Percentiles rank a stretch among this genome's conserved stretches.
These are phyloP conservation scores for Sanderia malayensis DNA, from an alignment of 30 jellyfish, hydroid and myxozoan genomes.

Conservation along the genomic window DNA sequence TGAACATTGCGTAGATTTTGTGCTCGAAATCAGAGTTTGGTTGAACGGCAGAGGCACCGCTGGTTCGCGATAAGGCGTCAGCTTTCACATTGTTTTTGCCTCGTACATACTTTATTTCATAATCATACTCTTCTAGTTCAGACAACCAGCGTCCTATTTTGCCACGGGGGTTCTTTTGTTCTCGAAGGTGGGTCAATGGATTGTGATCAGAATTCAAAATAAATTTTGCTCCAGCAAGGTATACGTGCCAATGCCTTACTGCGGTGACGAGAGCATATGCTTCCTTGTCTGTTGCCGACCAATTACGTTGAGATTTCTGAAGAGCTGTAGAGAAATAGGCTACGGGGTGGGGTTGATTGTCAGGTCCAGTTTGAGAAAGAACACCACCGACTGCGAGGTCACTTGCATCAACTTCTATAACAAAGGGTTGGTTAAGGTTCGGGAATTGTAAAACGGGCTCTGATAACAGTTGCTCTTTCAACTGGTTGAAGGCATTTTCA, in stretches of 20 bases:
- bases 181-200: constrained; percentile 17
- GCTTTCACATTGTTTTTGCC: constrained; percentile 20
- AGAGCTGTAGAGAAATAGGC: constrained; percentile 7
- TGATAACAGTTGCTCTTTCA: not conserved
- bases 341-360: constrained; percentile 6
- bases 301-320: not conserved
- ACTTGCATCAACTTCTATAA: constrained; percentile 18
- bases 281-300: constrained; percentile 32
- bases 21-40: constrained; percentile 3
- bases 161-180: constrained; percentile 27
- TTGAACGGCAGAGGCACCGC: constrained; percentile 5
- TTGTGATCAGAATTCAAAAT: constrained; percentile 19
- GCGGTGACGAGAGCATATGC: constrained; percentile 20
- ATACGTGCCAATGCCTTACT: constrained; percentile 33
- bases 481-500: constrained; percentile 3
- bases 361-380: constrained; percentile 4
- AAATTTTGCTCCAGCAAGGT: constrained; percentile 23
- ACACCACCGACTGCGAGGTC: constrained; percentile 23
- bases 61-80: constrained; percentile 21
- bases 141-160: constrained; percentile 25
- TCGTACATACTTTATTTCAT: constrained; percentile 4
- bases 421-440: constrained; percentile 15
- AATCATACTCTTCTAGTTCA: constrained; percentile 20
- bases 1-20: constrained; percentile 10
- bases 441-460: constrained; percentile 12